Conservation (phyloP, 2,797 vertebrate species). For the Catamblyrhynchus diadema region DNA sequence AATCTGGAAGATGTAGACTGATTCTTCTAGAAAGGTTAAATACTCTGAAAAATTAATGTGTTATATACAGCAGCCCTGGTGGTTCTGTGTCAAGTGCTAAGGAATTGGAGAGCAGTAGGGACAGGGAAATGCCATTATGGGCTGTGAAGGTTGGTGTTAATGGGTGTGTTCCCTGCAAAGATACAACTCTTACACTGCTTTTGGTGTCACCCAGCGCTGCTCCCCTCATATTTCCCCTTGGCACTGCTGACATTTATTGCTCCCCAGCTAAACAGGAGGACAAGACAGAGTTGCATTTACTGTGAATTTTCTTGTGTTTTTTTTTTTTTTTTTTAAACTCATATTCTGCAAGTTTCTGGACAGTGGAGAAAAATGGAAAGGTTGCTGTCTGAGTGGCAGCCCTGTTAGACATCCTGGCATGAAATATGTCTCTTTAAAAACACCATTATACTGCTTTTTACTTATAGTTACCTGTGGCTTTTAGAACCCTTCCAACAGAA, state of each 20-base stretch:
- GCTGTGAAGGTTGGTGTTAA: background rate
- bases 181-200: background rate
- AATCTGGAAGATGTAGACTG: background rate
- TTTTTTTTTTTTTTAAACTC: background rate
- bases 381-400: background rate
- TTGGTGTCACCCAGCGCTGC: background rate
- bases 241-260: constrained; percentile 8
- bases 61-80: background rate
- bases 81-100: background rate
- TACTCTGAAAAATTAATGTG: background rate
- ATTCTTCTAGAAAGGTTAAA: constrained; percentile 3
- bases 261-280: background rate
- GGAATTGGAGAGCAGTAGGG: background rate
- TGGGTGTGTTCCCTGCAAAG: background rate
- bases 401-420: background rate
- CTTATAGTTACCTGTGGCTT: background rate
- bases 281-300: background rate
- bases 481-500: background rate
- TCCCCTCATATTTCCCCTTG: background rate
- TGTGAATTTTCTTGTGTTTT: background rate
- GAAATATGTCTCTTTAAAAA: background rate
- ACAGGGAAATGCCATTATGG: background rate
- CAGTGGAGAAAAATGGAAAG: background rate
- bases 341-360: background rate
- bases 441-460: background rate